A percentile compares a stretch with the other conserved stretches of the same genome.
Evolutionary conservation across 2,113 vertebrate species (phyloP).

Genomic region (Irena cyanogastra): DNA sequence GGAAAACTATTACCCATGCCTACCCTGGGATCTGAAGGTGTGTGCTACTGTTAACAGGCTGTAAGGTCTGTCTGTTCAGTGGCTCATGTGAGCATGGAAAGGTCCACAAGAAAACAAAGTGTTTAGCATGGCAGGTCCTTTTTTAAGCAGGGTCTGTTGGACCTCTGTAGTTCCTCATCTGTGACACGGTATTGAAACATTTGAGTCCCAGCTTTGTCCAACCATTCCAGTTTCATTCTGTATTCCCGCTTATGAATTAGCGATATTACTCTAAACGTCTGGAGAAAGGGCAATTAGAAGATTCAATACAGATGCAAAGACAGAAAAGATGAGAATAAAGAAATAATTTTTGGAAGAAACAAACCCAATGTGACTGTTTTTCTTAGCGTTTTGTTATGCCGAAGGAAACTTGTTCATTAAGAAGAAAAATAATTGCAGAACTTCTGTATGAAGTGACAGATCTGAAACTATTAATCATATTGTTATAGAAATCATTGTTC

Average conservation of each 20-base stretch:
- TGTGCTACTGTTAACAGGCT: background rate
- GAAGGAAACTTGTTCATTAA: background rate
- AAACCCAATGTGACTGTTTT: background rate
- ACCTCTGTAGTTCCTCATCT: background rate
- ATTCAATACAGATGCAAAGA: background rate
- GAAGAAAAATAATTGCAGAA: slow-evolving; percentile 5
- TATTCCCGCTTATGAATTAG: background rate
- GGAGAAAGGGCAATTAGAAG: background rate
- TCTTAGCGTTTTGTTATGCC: background rate
- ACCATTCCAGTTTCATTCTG: background rate
- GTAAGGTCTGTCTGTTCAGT: background rate
- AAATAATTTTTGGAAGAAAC: background rate
- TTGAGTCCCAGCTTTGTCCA: background rate
- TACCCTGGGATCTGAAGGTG: background rate
- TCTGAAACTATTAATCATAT: slow-evolving; percentile 14
- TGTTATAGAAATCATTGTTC: slow-evolving; percentile 7
- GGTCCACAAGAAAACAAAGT: background rate
- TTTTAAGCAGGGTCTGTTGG: background rate
- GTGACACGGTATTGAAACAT: background rate
- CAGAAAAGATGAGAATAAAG: background rate
- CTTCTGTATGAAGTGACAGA: background rate
- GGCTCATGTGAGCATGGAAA: background rate
- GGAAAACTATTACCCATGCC: background rate
- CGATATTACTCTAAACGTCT: background rate
- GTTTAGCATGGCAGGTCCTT: background rate